Percentiles rank a stretch among this genome's conserved stretches.
These are phyloP conservation scores for Rhabdophis nuchalis DNA, from an alignment of 2,797 vertebrate species.

Conservation along the genomic window DNA sequence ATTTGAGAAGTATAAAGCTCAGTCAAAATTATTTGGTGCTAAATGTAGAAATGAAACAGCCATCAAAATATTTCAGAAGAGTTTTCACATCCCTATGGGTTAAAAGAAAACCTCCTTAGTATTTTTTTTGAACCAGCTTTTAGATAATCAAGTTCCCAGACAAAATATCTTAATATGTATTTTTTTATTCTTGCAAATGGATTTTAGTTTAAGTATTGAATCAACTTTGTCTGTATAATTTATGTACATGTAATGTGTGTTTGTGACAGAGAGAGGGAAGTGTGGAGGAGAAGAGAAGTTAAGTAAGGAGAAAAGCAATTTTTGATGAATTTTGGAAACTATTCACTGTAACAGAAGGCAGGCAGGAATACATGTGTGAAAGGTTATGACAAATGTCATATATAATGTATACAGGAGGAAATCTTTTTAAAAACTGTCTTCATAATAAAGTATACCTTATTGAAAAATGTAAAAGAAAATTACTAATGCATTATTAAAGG, in stretches of 20 bases:
- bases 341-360: not conserved
- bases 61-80: conserved; percentile 19
- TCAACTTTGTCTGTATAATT: not conserved
- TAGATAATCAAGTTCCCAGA: not conserved
- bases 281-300: not conserved
- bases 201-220: conserved; percentile 31
- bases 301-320: conserved; percentile 26
- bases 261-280: not conserved
- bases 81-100: conserved; percentile 33
- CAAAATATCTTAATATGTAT: conserved; percentile 20
- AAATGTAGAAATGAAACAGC: conserved; percentile 19
- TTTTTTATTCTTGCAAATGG: conserved; percentile 10
- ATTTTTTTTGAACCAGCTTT: conserved; percentile 34
- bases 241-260: not conserved
- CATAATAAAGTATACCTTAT: conserved; percentile 38
- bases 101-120: conserved; percentile 15
- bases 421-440: not conserved
- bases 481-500: conserved; percentile 18
- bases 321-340: conserved; percentile 10
- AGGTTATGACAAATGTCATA: conserved; percentile 45
- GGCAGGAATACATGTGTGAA: conserved; percentile 33
- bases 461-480: conserved; percentile 29
- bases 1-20: conserved; percentile 28
- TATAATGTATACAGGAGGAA: conserved; percentile 21
- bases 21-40: conserved; percentile 38